Base-by-base conservation (phyloP, 2,888 invertebrate species). In the Drosophila kokeensis region DNA sequence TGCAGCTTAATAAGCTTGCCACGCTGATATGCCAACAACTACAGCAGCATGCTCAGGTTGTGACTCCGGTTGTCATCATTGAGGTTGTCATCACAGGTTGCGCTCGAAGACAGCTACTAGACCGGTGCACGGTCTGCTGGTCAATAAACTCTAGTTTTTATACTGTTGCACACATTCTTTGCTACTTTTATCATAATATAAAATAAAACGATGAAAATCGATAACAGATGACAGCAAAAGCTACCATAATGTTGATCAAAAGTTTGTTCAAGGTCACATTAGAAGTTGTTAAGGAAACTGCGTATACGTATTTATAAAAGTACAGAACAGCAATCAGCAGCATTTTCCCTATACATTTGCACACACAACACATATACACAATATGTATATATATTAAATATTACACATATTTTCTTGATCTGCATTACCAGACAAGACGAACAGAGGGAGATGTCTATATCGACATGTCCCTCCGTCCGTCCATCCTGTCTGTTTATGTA, bases 11-110 rank as follows among this genome's bases (percentile, higher is more conserved):
- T 69, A 50, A 42, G 40, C 55, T 76, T 67, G 60, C 67, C 78
- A 69, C 58, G 11, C 27, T 10, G 29, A 38, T 13, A 11, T 24
- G 50, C 5, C 64, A 50, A 32, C 65, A 32, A 54, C 52, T 24
- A 24, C 34, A 58, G 59, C 32, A 29, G 32, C 29, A 49, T 54
- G 49, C 42, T 62, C 32, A 49, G 36, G n/a, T 24, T 49, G 36
- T n/a, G 55, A 58, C 67, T 69, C 52, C 57, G 60, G 66, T 58
- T 73, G 68, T 36, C 85, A 70, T 75, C 71, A 87, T 69, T 69
- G 66, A 55, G 68, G 63, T 24, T 24, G 24, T 24, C 24, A 24
- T 24, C 78, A 74, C 71, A 75, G 77, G 60, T 75, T 78, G 72
- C 76, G 57, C 61, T 71, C 63, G 63, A 45, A 11, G 55, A 27